Evolutionary conservation across 2,888 invertebrate genomes (phyloP).

Genomic region (Gerris lacustris): DNA sequence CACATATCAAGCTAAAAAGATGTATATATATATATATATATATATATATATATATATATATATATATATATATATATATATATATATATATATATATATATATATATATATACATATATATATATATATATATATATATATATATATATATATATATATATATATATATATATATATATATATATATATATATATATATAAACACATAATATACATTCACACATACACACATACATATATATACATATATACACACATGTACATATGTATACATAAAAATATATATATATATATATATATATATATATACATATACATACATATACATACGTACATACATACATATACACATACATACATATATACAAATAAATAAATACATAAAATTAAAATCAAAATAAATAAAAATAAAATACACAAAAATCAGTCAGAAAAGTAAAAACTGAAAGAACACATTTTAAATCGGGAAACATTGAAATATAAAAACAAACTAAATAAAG

Average conservation of each 20-base stretch:
- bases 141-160: slow-evolving; percentile 1
- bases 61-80: neutral
- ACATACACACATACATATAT: neutral
- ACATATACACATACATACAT: neutral
- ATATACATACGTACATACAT: no score
- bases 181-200: slow-evolving; percentile 1
- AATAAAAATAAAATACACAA: no score
- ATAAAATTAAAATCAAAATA: no score
- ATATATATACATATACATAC: neutral
- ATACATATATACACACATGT: neutral
- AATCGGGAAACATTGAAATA: no score
- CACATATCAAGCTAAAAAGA: no score
- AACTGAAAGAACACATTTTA: no score
- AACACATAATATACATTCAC: neutral
- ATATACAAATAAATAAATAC: no score
- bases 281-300: slow-evolving; percentile 1
- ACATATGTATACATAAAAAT: neutral
- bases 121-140: slow-evolving; percentile 1
- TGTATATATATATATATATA: neutral
- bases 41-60: neutral
- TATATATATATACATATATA: neutral
- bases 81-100: neutral
- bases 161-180: slow-evolving; percentile 1
- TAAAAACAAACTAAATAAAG: no score
- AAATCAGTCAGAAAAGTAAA: no score